These are phyloP conservation scores for Scartelaos histophorus DNA, from an alignment of 2,113 vertebrate genomes.

Conservation along the genomic window DNA sequence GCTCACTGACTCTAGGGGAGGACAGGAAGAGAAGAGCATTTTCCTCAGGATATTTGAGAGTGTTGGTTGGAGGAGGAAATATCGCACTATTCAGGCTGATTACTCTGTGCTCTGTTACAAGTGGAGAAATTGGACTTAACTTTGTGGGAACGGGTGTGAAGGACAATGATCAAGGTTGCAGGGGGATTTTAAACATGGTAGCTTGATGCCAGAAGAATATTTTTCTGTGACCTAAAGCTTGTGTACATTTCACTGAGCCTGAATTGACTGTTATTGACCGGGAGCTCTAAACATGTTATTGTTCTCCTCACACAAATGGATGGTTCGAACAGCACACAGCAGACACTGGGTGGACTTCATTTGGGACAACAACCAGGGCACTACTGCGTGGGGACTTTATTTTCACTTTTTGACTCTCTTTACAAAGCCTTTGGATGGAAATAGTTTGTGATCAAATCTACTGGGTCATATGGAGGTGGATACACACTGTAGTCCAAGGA, in stretches of 20 bases:
- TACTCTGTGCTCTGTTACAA: slow-evolving; percentile 27
- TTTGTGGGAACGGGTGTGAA: slow-evolving; percentile 9
- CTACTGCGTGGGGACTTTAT: slow-evolving; percentile 47
- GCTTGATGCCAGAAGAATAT: slow-evolving; percentile 19
- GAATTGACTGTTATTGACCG: slow-evolving; percentile 52
- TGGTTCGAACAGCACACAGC: slow-evolving; percentile 36
- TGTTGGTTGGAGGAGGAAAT: slow-evolving; percentile 31
- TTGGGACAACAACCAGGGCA: slow-evolving; percentile 46
- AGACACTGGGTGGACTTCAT: slow-evolving; percentile 29
- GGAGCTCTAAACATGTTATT: slow-evolving; percentile 59
- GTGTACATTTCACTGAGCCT: slow-evolving; percentile 46
- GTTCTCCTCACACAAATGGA: slow-evolving; percentile 59
- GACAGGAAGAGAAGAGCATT: slow-evolving; percentile 58
- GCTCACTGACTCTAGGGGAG: slow-evolving; percentile 31
- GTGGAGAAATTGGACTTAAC: slow-evolving; percentile 18
- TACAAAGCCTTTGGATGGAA: slow-evolving; percentile 21
- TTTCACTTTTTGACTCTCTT: slow-evolving; percentile 34
- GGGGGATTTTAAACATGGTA: slow-evolving; percentile 17
- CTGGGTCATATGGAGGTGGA: slow-evolving; percentile 7
- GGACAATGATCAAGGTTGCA: slow-evolving; percentile 29
- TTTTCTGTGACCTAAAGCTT: slow-evolving; percentile 27
- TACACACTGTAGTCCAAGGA: slow-evolving; percentile 13
- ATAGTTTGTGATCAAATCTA: slow-evolving; percentile 31
- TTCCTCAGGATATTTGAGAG: slow-evolving; percentile 44
- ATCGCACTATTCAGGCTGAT: slow-evolving; percentile 14